A percentile compares a stretch with the other conserved stretches of the same genome.
These are phyloP conservation scores for Folsomia candida DNA, from an alignment of 2,888 invertebrate species.

Conservation along the genomic window DNA sequence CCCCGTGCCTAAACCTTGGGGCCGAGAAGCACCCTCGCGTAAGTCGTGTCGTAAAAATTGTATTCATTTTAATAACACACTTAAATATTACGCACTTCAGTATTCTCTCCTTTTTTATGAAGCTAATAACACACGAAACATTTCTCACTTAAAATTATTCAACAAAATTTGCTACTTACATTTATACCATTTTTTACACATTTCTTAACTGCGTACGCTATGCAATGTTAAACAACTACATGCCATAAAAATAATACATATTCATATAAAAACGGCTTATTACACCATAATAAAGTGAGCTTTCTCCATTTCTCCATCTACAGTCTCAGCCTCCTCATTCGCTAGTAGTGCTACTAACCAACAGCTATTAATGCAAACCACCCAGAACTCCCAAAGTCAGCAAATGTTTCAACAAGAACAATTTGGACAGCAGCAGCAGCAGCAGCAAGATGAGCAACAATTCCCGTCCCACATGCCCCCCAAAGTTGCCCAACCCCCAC, in stretches of 20 bases:
- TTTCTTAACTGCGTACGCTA: too few relatives aligned
- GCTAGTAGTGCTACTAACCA: conserved; percentile 50
- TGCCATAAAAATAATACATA: too few relatives aligned
- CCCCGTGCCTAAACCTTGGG: conserved; percentile 46
- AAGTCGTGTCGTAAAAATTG: too few relatives aligned
- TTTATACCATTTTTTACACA: too few relatives aligned
- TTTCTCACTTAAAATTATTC: too few relatives aligned
- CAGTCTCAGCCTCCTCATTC: conserved; percentile 39
- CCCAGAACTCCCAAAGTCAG: background rate
- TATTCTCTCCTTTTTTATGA: too few relatives aligned
- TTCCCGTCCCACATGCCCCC: conserved; percentile 41
- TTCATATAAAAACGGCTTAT: background rate
- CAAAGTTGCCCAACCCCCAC: conserved; percentile 35
- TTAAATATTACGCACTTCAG: background rate
- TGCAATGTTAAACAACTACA: too few relatives aligned
- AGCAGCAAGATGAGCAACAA: conserved; percentile 51
- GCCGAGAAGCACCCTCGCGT: conserved; percentile 29
- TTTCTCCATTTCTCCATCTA: background rate
- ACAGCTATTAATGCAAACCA: conserved; percentile 34
- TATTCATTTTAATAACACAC: background rate
- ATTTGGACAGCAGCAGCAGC: conserved; percentile 12
- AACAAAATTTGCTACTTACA: background rate
- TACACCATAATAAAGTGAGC: background rate
- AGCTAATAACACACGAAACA: too few relatives aligned
- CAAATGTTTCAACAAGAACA: conserved; percentile 5